phyloP scores from a whole-genome alignment of 1,140 invertebrate species.

The Drosophila biarmipes region DNA sequence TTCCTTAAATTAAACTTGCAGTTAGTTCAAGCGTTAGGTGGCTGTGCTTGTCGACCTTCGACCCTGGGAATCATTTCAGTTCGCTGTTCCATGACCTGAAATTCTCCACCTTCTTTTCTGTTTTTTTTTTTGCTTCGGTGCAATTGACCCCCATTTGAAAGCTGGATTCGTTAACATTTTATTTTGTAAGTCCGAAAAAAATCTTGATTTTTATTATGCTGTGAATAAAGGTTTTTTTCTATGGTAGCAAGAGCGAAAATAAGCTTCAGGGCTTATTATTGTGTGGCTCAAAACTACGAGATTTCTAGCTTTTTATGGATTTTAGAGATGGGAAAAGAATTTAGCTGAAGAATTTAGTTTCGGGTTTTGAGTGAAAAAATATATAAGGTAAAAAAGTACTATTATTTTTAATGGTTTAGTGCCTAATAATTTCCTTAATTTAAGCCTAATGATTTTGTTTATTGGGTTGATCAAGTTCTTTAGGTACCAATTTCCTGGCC shows the following conservation, averaged over 20 bases:
- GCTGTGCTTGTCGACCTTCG: slow-evolving; percentile 18
- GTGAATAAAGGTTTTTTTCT: slow-evolving; percentile 1
- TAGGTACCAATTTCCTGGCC: not conserved
- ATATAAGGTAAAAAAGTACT: no score
- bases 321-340: slow-evolving; percentile 15
- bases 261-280: slow-evolving; percentile 39
- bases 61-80: not conserved
- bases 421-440: no score
- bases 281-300: slow-evolving; percentile 13
- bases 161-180: slow-evolving; percentile 29
- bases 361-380: no score
- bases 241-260: not conserved
- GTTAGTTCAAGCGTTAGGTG: slow-evolving; percentile 20
- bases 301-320: slow-evolving; percentile 13
- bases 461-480: not conserved
- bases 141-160: slow-evolving; percentile 40
- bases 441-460: no score
- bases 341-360: not conserved
- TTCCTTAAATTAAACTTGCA: not conserved
- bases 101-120: not conserved
- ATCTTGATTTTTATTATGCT: slow-evolving; percentile 19
- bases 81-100: slow-evolving; percentile 6
- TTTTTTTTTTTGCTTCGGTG: not conserved
- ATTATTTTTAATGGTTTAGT: no score
- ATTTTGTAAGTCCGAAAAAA: slow-evolving; percentile 32